Evolutionary conservation across 2,113 vertebrate species (phyloP).

Genomic region (Entomyzon cyanotis): DNA sequence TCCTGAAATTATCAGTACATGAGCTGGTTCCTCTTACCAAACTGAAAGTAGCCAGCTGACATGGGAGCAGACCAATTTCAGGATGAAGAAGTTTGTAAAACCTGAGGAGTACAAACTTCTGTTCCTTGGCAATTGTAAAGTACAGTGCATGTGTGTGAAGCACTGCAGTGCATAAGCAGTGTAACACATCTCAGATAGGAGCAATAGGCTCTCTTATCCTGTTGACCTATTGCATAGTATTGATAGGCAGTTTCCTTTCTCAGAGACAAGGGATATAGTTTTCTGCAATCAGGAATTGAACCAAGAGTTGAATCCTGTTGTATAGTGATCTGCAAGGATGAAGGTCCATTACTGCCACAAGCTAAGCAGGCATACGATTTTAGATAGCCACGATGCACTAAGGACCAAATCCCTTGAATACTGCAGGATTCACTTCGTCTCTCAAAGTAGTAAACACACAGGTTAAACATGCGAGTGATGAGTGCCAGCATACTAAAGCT

Average conservation of each 20-base stretch:
- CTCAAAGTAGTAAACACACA: neutral
- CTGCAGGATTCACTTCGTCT: neutral
- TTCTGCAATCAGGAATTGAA: neutral
- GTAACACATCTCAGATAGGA: neutral
- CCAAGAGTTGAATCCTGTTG: neutral
- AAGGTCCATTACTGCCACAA: neutral
- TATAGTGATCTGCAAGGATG: neutral
- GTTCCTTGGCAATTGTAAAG: neutral
- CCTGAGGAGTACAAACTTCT: neutral
- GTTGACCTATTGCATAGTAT: neutral
- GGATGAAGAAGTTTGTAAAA: neutral
- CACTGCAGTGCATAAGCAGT: neutral
- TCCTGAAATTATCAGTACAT: neutral
- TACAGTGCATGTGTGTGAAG: neutral
- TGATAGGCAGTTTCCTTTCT: neutral
- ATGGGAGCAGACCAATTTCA: neutral
- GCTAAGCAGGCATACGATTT: accelerated
- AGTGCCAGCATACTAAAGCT: accelerated
- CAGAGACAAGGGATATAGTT: neutral
- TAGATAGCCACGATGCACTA: neutral
- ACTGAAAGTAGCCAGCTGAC: neutral
- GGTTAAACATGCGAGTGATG: neutral
- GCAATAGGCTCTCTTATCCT: neutral
- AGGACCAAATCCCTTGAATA: accelerated
- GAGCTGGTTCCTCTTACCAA: neutral